Percentiles rank a stretch among this genome's conserved stretches.
These are phyloP conservation scores for Cephus pygmeus DNA, from an alignment of 2,888 invertebrate genomes.

Conservation along the genomic window DNA sequence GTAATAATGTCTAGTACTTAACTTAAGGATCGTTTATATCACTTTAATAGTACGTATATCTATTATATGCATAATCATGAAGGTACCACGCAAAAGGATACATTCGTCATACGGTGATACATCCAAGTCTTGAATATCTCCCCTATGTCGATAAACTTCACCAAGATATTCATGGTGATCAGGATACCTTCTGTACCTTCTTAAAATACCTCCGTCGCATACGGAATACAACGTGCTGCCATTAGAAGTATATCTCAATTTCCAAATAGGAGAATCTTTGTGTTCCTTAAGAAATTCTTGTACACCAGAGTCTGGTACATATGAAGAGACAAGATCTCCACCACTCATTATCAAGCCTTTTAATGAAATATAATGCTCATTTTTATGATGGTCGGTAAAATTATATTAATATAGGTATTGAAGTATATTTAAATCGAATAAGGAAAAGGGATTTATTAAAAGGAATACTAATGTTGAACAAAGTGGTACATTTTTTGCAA, in stretches of 20 bases:
- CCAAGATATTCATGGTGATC: conserved; percentile 66
- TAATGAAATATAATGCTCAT: conserved; percentile 13
- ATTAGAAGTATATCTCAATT: conserved; percentile 66
- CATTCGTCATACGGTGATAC: conserved; percentile 68
- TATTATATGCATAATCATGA: conserved; percentile 5
- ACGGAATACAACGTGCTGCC: conserved; percentile 65
- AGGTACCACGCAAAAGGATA: conserved; percentile 57
- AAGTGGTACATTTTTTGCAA: neutral
- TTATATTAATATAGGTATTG: neutral
- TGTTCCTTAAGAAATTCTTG: conserved; percentile 64
- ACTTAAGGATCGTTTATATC: neutral
- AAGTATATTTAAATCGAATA: neutral
- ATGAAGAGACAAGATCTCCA: conserved; percentile 64
- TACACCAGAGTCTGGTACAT: conserved; percentile 65
- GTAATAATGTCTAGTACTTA: conserved; percentile 62
- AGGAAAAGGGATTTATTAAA: neutral
- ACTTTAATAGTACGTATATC: neutral
- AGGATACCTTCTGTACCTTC: conserved; percentile 66
- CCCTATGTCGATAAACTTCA: conserved; percentile 66
- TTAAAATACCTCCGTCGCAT: conserved; percentile 64
- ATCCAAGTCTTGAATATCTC: conserved; percentile 67
- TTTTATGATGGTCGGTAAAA: neutral
- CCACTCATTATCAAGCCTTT: conserved; percentile 66
- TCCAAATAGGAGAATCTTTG: conserved; percentile 64
- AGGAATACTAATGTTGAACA: neutral